phyloP scores from a whole-genome alignment of 2,113 vertebrate genomes.

The Struthio camelus region DNA sequence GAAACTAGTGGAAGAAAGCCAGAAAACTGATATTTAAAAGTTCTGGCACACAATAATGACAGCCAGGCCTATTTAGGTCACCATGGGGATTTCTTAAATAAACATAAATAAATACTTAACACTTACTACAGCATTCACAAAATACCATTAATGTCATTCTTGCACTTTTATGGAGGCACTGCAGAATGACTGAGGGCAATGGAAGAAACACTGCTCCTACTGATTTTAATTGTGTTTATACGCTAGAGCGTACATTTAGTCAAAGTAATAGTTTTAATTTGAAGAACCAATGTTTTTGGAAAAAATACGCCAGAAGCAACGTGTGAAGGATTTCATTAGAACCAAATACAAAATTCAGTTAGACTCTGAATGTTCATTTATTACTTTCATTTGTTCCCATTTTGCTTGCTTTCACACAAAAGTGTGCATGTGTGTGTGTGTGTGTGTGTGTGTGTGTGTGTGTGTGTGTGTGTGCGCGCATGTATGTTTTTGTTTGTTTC shows the following conservation, averaged over 20 bases:
- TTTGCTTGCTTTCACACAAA: neutral
- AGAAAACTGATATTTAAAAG: neutral
- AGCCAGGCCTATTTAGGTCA: neutral
- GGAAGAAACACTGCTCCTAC: neutral
- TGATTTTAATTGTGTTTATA: neutral
- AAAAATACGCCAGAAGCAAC: neutral
- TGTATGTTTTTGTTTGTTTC: neutral
- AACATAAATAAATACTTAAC: neutral
- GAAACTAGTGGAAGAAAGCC: neutral
- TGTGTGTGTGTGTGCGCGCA: no score
- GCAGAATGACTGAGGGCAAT: neutral
- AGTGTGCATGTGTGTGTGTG: no score
- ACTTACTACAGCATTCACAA: neutral
- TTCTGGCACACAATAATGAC: neutral
- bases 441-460: no score
- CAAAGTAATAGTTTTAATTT: neutral
- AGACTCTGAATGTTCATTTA: neutral
- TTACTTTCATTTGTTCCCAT: neutral
- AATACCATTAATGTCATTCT: neutral
- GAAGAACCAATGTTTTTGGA: neutral
- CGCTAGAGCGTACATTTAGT: neutral
- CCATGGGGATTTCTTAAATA: neutral
- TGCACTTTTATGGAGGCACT: neutral
- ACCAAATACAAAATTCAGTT: neutral
- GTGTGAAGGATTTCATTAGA: neutral